These are phyloP conservation scores for Acrocyrtus sp. DNA, from an alignment of 2,888 invertebrate genomes.

Conservation along the genomic window DNA sequence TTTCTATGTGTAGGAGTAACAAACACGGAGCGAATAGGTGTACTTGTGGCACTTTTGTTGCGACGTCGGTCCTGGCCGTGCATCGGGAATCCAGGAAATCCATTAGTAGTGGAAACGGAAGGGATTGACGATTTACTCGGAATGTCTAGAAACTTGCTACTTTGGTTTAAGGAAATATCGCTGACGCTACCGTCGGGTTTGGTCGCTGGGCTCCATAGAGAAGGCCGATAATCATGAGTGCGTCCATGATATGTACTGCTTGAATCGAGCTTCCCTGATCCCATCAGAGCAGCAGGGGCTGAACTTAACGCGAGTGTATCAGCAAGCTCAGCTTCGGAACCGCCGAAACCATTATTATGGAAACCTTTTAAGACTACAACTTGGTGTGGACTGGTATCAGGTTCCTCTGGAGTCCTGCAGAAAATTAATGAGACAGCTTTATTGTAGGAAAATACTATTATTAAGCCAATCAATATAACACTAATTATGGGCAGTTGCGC, in stretches of 20 bases:
- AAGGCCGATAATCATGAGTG: slow-evolving; percentile 77
- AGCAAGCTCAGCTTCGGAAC: slow-evolving; percentile 46
- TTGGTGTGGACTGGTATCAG: slow-evolving; percentile 53
- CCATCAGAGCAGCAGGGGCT: slow-evolving; percentile 49
- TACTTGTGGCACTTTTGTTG: slow-evolving; percentile 69
- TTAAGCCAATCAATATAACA: not conserved
- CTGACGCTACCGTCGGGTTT: slow-evolving; percentile 71
- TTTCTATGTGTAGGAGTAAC: slow-evolving; percentile 54
- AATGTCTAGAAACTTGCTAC: slow-evolving; percentile 30
- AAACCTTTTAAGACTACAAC: slow-evolving; percentile 57
- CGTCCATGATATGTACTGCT: slow-evolving; percentile 94
- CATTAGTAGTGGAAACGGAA: slow-evolving; percentile 69
- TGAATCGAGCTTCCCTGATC: slow-evolving; percentile 64
- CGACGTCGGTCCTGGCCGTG: slow-evolving; percentile 70
- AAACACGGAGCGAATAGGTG: slow-evolving; percentile 51
- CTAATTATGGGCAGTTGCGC: not conserved
- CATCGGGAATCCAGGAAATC: no score
- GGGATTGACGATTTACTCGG: slow-evolving; percentile 71
- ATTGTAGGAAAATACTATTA: not conserved
- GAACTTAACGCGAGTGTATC: slow-evolving; percentile 59
- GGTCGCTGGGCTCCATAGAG: slow-evolving; percentile 65
- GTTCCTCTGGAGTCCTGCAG: no score
- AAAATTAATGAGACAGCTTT: not conserved
- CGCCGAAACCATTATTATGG: slow-evolving; percentile 60
- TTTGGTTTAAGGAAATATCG: slow-evolving; percentile 51